A percentile compares a stretch with the other conserved stretches of the same genome.
Conservation (phyloP, 2,113 vertebrate genomes). For the Empidonax alnorum region DNA sequence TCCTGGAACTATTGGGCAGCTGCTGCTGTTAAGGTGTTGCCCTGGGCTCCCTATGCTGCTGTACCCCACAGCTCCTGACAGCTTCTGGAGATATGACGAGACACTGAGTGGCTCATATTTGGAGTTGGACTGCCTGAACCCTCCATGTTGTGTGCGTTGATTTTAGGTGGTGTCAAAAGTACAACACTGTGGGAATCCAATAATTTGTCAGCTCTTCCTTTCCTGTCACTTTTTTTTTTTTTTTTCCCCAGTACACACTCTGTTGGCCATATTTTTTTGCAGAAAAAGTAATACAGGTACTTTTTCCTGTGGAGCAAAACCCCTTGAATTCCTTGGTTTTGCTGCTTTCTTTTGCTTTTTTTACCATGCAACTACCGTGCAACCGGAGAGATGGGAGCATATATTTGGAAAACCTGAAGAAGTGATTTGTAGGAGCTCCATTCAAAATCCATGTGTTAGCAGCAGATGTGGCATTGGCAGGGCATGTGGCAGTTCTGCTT, state of each 20-base stretch:
- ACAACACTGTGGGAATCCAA: background rate
- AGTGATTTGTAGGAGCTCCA: background rate
- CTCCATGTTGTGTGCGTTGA: background rate
- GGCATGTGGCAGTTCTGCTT: background rate
- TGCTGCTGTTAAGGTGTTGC: background rate
- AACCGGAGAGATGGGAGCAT: background rate
- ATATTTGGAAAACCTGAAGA: background rate
- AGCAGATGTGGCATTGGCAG: background rate
- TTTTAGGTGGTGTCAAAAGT: background rate
- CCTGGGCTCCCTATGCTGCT: accelerated
- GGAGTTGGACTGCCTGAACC: accelerated
- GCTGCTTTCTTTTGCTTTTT: background rate
- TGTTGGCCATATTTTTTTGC: background rate
- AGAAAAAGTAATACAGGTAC: background rate
- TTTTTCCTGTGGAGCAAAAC: background rate
- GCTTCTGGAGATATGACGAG: background rate
- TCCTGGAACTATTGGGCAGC: background rate
- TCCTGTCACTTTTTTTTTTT: background rate
- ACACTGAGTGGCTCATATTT: background rate
- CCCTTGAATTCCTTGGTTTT: background rate
- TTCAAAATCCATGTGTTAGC: background rate
- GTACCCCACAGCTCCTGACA: background rate
- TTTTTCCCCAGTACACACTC: background rate
- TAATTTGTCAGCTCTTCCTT: background rate
- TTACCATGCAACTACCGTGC: background rate